Evolutionary conservation across 2,888 invertebrate species (phyloP), one percentile per base, ranked within the genome.

Genomic region (Masnerella sp.): DNA sequence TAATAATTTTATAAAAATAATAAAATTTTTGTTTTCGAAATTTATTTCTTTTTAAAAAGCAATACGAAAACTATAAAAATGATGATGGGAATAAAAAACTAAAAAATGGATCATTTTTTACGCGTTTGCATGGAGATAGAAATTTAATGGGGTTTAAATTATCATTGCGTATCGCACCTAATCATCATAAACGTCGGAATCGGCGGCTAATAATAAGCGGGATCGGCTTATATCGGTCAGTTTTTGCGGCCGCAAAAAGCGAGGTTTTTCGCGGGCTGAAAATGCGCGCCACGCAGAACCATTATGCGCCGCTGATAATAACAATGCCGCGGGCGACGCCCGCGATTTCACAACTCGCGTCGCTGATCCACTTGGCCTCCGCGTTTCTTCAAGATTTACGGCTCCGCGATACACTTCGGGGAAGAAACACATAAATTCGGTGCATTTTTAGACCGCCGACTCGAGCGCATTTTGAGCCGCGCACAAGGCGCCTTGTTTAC

Each of bases 201-300:
- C n/a, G 22, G 38, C 28, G 30, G 14, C 30, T 18, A 69, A 61
- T 62, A 69, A 69, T 69, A 40, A 69, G 38, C 12, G 28, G 14
- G 40, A 59, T 47, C 34, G 32, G 36, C 61, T 45, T 61, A 64
- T 51, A 52, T 58, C 71, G 71, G 71, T 71, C 64, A 64, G 43
- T 71, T 71, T 64, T 71, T 71, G 43, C 11, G 9, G 45, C 36
- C 11, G 14, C 20, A n/a, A 5, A 22, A 58, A 30, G 42, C 51
- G 30, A 64, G 64, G 56, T 71, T 71, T 64, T 71, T 71, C 22
- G 61, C 52, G 25, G 52, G 38, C 64, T 45, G 64, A 54, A 64
- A 64, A 54, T 54, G 25, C 38, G 38, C 49, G 45, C 22, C 45
- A 47, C 64, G 52, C 56, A 58, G 51, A 67, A 58, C 51, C 34